Evolutionary conservation across 2,888 invertebrate genomes (phyloP), one percentile per base, ranked within the genome.

Genomic region (Pycnomerus fuliginosus): DNA sequence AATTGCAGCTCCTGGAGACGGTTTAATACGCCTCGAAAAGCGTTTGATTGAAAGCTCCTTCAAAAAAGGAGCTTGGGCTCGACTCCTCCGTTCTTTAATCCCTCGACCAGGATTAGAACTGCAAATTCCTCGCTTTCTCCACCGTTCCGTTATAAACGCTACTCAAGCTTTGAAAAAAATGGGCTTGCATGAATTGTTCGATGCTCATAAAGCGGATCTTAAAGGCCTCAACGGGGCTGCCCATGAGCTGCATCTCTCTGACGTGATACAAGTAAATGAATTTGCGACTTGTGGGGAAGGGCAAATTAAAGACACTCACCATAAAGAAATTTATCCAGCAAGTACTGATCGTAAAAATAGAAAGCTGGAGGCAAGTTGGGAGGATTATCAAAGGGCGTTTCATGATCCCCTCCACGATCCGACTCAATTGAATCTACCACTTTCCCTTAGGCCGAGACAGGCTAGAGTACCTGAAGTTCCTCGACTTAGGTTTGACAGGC

Each of bases 241-340:
- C 1, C 85, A 85, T 53, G 90, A 90, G 59, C 76, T 93, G 3
- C 85, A 84, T 62, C 73, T 92, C n/a, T 86, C 90, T 0, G 91
- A 91, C 63, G 83, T 91, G 76, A 75, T 90, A 35, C 90, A 90
- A 73, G 77, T 87, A 49, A 90, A 89, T 50, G 81, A 84, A n/a
- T 90, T 91, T 67, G 85, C 84, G 43, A 89, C 88, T 8, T 90
- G 90, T 54, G 89, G 87, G 0, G 90, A 89, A 58, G 82, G 78
- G 22, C 76, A 80, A 34, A 77, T 85, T 13, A 83, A 80, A 85
- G 86, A 17, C 80, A 84, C 38, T 13, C 90, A 90, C 66, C 89
- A 90, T 55, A 79, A 85, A 1, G 90, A 90, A 68, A 83, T 86
- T 61, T 90, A 89, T 68, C 90, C 90, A 3, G 85, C 87, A 8